Evolutionary conservation across 1,140 invertebrate genomes (phyloP).

Genomic region (Cheumatopsyche charites): DNA sequence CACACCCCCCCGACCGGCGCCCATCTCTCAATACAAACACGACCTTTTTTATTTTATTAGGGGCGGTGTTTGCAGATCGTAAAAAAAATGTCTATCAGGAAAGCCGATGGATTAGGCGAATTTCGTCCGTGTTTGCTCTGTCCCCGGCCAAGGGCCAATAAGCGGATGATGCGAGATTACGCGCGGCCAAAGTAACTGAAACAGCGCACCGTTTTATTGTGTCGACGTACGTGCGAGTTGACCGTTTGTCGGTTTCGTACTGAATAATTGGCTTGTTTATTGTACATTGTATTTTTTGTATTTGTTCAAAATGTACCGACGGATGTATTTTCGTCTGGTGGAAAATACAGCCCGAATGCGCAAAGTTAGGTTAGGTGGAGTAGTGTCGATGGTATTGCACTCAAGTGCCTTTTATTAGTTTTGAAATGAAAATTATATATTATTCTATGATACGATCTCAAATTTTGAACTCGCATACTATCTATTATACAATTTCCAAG

Average conservation of each 20-base stretch:
- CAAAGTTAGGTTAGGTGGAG: too few species aligned
- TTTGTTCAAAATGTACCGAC: too few species aligned
- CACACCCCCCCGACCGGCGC: too few species aligned
- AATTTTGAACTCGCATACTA: too few species aligned
- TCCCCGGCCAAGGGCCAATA: slow-evolving; percentile 5
- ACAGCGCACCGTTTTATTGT: neutral
- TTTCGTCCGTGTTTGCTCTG: slow-evolving; percentile 31
- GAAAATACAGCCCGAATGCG: too few species aligned
- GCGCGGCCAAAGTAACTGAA: slow-evolving; percentile 3
- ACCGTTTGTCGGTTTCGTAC: neutral
- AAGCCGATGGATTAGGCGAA: slow-evolving; percentile 36
- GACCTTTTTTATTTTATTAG: slow-evolving; percentile 39
- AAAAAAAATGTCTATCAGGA: slow-evolving; percentile 24
- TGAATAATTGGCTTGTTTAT: too few species aligned
- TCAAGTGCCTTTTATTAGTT: too few species aligned
- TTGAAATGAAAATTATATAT: too few species aligned
- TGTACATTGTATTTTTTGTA: too few species aligned
- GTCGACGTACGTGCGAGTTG: neutral
- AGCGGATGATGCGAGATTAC: slow-evolving; percentile 25
- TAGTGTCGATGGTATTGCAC: too few species aligned
- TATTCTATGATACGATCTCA: neutral
- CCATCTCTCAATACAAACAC: slow-evolving; percentile 37
- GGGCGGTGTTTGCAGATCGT: slow-evolving; percentile 31
- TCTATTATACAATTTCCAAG: too few species aligned
- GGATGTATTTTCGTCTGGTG: too few species aligned